These are phyloP conservation scores for Solenopsis invicta DNA, from an alignment of 1,140 invertebrate species.

Conservation along the genomic window DNA sequence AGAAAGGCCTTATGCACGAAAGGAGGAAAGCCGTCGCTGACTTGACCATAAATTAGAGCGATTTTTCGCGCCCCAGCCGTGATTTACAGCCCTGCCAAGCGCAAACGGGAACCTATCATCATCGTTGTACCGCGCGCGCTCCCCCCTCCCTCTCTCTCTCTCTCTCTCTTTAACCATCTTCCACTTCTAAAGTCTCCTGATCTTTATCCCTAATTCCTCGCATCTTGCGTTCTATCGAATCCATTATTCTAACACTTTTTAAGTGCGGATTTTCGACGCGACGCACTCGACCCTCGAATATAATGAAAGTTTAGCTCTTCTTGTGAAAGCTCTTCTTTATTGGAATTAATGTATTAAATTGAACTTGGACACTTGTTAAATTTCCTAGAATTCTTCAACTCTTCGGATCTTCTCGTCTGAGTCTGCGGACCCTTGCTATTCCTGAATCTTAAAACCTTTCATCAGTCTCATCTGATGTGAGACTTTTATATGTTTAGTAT, in stretches of 20 bases:
- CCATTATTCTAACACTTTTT: neutral
- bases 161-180: neutral
- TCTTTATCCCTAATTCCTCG: slow-evolving; percentile 13
- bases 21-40: slow-evolving; percentile 58
- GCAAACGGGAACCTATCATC: slow-evolving; percentile 57
- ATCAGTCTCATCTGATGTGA: neutral
- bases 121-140: slow-evolving; percentile 37
- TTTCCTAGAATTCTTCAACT: neutral
- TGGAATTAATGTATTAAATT: slow-evolving; percentile 11
- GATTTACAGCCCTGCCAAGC: slow-evolving; percentile 55
- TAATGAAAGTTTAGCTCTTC: neutral
- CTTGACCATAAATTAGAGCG: slow-evolving; percentile 64
- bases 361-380: neutral
- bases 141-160: too few relatives aligned
- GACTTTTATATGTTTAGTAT: neutral
- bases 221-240: neutral
- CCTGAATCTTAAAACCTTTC: neutral
- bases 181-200: neutral
- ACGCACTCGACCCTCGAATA: neutral
- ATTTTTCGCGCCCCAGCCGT: slow-evolving; percentile 52
- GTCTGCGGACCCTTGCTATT: neutral
- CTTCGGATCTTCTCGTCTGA: too few relatives aligned
- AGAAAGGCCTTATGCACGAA: slow-evolving; percentile 63
- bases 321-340: neutral
- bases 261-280: too few relatives aligned